Base-by-base conservation (phyloP, 2,113 vertebrate genomes). In the Chaenocephalus aceratus region DNA sequence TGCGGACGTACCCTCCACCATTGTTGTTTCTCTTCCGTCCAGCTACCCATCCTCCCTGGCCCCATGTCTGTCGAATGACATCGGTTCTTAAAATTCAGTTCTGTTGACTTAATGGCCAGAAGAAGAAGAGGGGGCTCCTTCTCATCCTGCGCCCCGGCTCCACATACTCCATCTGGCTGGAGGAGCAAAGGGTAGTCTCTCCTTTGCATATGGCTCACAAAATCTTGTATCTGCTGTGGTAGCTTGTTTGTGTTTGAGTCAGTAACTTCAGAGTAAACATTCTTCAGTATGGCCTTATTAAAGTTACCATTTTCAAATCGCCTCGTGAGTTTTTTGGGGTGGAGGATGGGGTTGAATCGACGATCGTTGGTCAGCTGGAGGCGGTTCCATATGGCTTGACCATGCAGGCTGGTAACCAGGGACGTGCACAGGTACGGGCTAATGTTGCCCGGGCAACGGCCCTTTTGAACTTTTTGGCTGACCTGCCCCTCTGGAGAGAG, bases 51-150 rank as follows among this genome's bases (percentile, higher is more conserved):
- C 94, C 93, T 0, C 3, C 82, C 75, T 60, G 51, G 1, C 95
- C 95, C 95, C 95, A 96, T 0, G 94, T 91, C 68, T 87, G 52
- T 12, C 95, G 82, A 69, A 96, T 95, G 26, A 89, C 95, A 73
- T 4, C 95, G 89, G 41, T 91, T 93, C 67, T 69, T 68, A 26
- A 94, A 89, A 84, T 94, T 93, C 6, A 21, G 9, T 14, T 26
- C 75, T 34, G 77, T 86, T 14, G 94, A 85, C 79, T 95, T 96
- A 72, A 96, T 93, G 66, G 93, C 95, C 16, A 96, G 66, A 3
- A 96, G 90, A 63, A 96, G 78, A 30, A 90, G 67, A 5, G 91
- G 86, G 0, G 73, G 41, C 58, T 75, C 36, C 5, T 5, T 48
- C 53, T 88, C 60, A 2, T 80, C 11, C n/a, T 41, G 56, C 10